Evolutionary conservation across 2,888 invertebrate species (phyloP).

Genomic region (Rhamnusium bicolor): DNA sequence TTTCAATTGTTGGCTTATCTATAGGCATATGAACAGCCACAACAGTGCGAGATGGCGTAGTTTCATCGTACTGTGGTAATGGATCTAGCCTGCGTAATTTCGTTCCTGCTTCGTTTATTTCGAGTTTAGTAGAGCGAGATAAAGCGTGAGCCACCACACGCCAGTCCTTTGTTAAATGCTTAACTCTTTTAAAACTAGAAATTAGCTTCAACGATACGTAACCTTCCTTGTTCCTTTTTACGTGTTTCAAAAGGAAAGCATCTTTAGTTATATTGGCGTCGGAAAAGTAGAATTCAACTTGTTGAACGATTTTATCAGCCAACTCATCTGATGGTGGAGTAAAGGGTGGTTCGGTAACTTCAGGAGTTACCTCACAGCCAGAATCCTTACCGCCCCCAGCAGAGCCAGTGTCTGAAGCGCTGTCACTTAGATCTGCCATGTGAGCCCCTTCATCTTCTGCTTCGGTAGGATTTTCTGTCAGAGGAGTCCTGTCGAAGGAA

Average conservation of each 20-base stretch:
- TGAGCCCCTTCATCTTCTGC: conserved; percentile 76
- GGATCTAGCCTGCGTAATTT: conserved; percentile 90
- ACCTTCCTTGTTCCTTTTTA: conserved; percentile 94
- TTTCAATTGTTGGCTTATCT: conserved; percentile 89
- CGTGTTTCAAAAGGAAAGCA: conserved; percentile 95
- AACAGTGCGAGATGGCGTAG: conserved; percentile 92
- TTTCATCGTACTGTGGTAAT: conserved; percentile 92
- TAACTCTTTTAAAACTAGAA: conserved; percentile 95
- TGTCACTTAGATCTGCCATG: conserved; percentile 78
- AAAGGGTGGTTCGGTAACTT: conserved; percentile 76
- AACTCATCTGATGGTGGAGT: conserved; percentile 83
- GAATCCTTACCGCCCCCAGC: conserved; percentile 80
- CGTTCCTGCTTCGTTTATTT: conserved; percentile 92
- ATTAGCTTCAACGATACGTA: conserved; percentile 95
- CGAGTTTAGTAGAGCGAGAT: conserved; percentile 83
- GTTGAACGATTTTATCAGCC: conserved; percentile 84
- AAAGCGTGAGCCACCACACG: conserved; percentile 91
- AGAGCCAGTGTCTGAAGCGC: conserved; percentile 77
- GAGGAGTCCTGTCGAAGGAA: conserved; percentile 71
- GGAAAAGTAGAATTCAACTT: conserved; percentile 97
- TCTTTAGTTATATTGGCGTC: conserved; percentile 96
- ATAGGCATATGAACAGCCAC: conserved; percentile 90
- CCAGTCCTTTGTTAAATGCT: conserved; percentile 95
- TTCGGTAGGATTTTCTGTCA: conserved; percentile 57
- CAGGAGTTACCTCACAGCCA: conserved; percentile 78